These are phyloP conservation scores for Micronisus gabar DNA, from an alignment of 2,113 vertebrate species.

Conservation along the genomic window DNA sequence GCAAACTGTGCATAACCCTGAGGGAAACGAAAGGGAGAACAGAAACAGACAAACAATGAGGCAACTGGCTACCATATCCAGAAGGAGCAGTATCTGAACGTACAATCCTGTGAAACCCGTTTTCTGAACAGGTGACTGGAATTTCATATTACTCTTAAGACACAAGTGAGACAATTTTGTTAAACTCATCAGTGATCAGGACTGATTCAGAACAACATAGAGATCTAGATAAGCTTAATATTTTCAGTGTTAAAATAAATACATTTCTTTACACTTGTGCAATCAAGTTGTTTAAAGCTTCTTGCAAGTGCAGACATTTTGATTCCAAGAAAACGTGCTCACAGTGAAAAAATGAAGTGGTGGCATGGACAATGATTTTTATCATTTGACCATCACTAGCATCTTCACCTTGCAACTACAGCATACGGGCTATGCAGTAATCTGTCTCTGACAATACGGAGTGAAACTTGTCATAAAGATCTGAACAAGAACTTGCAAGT, in stretches of 20 bases:
- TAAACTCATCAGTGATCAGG: not conserved
- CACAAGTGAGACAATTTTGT: not conserved
- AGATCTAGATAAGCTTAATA: not conserved
- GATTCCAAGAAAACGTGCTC: not conserved
- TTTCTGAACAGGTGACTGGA: not conserved
- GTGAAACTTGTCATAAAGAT: not conserved
- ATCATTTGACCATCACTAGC: not conserved
- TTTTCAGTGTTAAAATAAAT: not conserved
- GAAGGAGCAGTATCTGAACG: not conserved
- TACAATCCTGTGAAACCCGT: not conserved
- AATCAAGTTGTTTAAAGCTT: not conserved
- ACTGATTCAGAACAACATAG: not conserved
- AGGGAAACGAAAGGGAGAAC: slow-evolving; percentile 48
- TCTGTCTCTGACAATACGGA: not conserved
- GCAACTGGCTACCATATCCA: not conserved
- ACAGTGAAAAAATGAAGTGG: not conserved
- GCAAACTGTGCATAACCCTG: not conserved
- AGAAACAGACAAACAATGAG: not conserved
- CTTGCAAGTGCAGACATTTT: not conserved
- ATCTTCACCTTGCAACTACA: not conserved
- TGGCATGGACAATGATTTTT: not conserved
- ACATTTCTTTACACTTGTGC: not conserved
- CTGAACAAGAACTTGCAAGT: not conserved
- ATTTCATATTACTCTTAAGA: not conserved
- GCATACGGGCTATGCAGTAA: not conserved